Evolutionary conservation across 2,113 vertebrate genomes (phyloP).

Genomic region (Hyaena hyaena): DNA sequence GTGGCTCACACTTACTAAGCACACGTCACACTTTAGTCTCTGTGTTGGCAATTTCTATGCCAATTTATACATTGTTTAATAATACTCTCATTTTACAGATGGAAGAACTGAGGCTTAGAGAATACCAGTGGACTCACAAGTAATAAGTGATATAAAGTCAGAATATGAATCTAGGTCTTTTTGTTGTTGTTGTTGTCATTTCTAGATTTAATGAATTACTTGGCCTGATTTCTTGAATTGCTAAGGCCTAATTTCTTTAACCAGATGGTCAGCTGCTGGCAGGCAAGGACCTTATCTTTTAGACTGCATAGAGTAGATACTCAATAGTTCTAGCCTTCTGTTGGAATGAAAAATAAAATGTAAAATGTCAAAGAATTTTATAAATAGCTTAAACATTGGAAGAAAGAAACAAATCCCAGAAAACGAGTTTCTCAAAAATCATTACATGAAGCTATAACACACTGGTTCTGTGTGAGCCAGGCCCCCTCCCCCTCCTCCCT

Average conservation of each 20-base stretch:
- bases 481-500: fast-evolving
- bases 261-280: constrained; percentile 1
- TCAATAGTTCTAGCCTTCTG: constrained; percentile 54
- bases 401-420: constrained; percentile 10
- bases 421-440: constrained; percentile 42
- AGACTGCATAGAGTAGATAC: neutral
- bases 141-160: neutral
- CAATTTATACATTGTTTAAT: neutral
- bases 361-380: constrained; percentile 51
- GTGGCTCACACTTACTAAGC: neutral
- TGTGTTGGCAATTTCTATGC: neutral
- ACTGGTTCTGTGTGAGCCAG: neutral
- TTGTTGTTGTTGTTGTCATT: neutral
- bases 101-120: neutral
- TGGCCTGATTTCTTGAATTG: neutral
- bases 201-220: neutral
- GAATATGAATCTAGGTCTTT: neutral
- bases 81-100: neutral
- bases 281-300: constrained; percentile 15
- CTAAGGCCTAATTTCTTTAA: neutral
- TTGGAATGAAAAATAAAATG: constrained; percentile 47
- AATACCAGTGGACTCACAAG: neutral
- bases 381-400: constrained; percentile 36
- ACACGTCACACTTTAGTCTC: neutral
- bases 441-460: neutral